A percentile compares a stretch with the other conserved stretches of the same genome.
phyloP scores from a whole-genome alignment of 2,113 vertebrate genomes.

The Cercocebus atys region DNA sequence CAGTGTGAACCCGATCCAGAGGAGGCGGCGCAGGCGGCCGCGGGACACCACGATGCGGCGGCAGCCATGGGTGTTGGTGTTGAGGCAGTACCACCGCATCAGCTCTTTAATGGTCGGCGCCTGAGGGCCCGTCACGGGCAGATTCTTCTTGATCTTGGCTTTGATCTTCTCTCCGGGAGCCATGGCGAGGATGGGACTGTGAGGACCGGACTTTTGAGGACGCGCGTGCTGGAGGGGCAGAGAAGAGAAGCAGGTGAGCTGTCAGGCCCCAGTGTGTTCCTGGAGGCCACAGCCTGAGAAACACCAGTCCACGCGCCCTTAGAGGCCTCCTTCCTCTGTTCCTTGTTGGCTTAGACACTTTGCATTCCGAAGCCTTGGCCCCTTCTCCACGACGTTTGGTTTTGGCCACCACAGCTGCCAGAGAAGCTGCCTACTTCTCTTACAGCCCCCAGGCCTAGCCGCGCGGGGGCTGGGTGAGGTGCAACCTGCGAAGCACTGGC shows the following conservation, averaged over 20 bases:
- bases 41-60: constrained; percentile 89
- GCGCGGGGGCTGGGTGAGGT: neutral
- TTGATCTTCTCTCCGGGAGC: constrained; percentile 85
- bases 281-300: neutral
- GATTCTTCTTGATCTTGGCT: constrained; percentile 86
- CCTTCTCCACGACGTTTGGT: constrained; percentile 50
- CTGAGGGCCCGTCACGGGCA: constrained; percentile 87
- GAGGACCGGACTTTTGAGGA: neutral
- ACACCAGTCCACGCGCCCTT: neutral
- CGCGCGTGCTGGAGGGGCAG: neutral
- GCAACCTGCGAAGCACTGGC: neutral
- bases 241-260: neutral
- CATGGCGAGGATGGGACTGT: constrained; percentile 56
- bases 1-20: constrained; percentile 87
- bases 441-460: neutral
- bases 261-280: accelerated
- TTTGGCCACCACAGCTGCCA: constrained; percentile 31
- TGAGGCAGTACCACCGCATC: constrained; percentile 89
- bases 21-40: constrained; percentile 84
- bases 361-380: neutral
- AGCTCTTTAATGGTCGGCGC: constrained; percentile 86
- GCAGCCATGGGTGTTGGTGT: constrained; percentile 90
- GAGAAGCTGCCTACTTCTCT: neutral
- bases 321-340: neutral
- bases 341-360: neutral